Base-by-base conservation (phyloP, 1,140 invertebrate genomes). In the Camponotus pennsylvanicus region DNA sequence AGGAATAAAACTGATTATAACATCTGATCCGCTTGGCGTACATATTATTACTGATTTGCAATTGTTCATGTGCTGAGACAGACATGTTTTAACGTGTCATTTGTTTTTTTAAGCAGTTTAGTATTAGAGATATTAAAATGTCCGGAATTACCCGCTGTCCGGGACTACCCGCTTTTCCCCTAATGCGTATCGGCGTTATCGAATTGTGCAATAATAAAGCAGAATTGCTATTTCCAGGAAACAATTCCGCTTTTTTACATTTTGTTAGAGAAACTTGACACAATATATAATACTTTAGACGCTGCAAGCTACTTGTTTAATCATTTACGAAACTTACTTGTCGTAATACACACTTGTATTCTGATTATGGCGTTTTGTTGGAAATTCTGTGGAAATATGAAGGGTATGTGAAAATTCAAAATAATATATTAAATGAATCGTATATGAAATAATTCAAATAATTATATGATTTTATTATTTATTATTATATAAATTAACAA, bases 361-460 rank as follows among this genome's bases (percentile, higher is more conserved):
- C 40, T n/a, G 69, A 59, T 18, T 13, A 59, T 71, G 40, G n/a
- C 45, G 13, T 45, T 73, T 71, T 37, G 37, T 73, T 37, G 42
- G 40, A 75, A 61, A 13, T 73, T 83, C 18, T 37, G 13, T n/a
- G 4, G 18, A 2, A 57, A 11, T 21, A 63, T 73, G 13, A 3
- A 63, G 34, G 21, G 79, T 83, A 83, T 5, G 79, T 73, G 13
- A 82, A 73, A 73, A 34, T 49, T 83, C 32, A 21, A 73, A 59
- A 13, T 83, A 59, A 7, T 42, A 49, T 34, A 49, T 34, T 13
- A 21, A 82, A 9, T 42, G 3, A 57, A 45, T 82, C 6, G 9
- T 4, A 13, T 27, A 7, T 40, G 7, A 21, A 34, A 4, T 18
- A 57, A 11, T 71, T n/a, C n/a, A 80, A 55, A 57, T 27, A 18